Evolutionary conservation across 1,140 invertebrate genomes (phyloP).

Genomic region (Argopecten irradians): DNA sequence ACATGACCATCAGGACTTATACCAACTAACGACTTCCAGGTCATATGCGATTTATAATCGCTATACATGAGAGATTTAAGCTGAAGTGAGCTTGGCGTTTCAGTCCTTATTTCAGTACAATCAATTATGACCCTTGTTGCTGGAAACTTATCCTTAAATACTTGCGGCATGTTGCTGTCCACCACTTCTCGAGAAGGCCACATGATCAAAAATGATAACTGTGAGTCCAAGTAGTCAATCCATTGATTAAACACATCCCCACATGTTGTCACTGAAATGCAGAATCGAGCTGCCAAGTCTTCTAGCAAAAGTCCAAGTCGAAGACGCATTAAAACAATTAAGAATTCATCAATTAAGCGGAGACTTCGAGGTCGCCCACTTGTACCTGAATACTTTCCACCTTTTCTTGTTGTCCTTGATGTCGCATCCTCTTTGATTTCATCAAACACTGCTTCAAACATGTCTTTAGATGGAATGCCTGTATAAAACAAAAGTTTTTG

Average conservation of each 20-base stretch:
- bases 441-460: conserved; percentile 49
- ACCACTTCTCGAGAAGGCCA: conserved; percentile 4
- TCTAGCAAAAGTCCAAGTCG: conserved; percentile 42
- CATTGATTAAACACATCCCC: conserved; percentile 43
- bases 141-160: too few relatives aligned
- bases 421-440: conserved; percentile 28
- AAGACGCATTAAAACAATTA: conserved; percentile 42
- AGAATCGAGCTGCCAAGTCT: conserved; percentile 40
- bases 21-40: conserved; percentile 44
- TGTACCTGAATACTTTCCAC: too few relatives aligned
- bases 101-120: too few relatives aligned
- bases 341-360: conserved; percentile 38
- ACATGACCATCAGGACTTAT: conserved; percentile 48
- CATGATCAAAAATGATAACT: conserved; percentile 30
- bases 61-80: conserved; percentile 23
- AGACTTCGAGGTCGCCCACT: conserved; percentile 28
- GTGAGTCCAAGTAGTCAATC: conserved; percentile 23
- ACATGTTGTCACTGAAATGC: conserved; percentile 38
- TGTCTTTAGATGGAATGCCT: conserved; percentile 37
- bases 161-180: conserved; percentile 25
- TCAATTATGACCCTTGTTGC: too few relatives aligned
- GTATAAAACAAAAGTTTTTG: conserved; percentile 49
- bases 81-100: too few relatives aligned
- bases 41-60: conserved; percentile 41
- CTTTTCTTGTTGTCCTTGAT: neutral